Base-by-base conservation (phyloP, 2,797 vertebrate species). In the Hydrolagus colliei region DNA sequence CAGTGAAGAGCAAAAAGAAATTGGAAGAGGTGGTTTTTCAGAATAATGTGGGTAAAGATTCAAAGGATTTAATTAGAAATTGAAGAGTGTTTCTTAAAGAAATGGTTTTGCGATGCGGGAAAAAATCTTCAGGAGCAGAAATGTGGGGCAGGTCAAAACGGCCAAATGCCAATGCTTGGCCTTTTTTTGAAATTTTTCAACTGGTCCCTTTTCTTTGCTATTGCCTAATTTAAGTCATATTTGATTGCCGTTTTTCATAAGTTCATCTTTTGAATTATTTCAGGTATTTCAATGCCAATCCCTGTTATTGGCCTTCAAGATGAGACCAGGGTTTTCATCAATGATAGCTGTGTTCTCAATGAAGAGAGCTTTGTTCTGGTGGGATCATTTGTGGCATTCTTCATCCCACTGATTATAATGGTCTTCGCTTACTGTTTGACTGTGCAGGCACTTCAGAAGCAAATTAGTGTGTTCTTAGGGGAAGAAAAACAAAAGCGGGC, bases 331-430 rank as follows among this genome's bases (percentile, higher is more conserved):
- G 96, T 99, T 87, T 98, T 99, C 2, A 93, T 97, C 75, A 95
- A 97, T 0, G 96, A 94, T 87, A 97, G 92, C 88, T 99, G 98
- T 0, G 95, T 95, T 89, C 95, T 99, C 86, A 98, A 99, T 0
- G 97, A 99, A 7, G 95, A 97, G 89, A 95, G 95, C 88, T 99
- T 99, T 32, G 94, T 99, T 90, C 95, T 99, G 68, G 93, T 98
- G 20, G 98, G 97, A 74, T 99, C 98, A 87, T 98, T 99, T 74
- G 97, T 99, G 90, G 97, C 98, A 8, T 99, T 99, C 93, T 99
- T 99, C 93, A 97, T 99, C 90, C 98, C 98, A 0, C 92, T 99
- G 90, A 96, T 98, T 88, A 99, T 99, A 89, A 99, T 99, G 98
- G 97, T 99, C 89, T 97, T 99, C 88, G 95, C 96, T 0, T 99